Conservation (phyloP, 2,888 invertebrate species). For the Sisyra nigra region DNA sequence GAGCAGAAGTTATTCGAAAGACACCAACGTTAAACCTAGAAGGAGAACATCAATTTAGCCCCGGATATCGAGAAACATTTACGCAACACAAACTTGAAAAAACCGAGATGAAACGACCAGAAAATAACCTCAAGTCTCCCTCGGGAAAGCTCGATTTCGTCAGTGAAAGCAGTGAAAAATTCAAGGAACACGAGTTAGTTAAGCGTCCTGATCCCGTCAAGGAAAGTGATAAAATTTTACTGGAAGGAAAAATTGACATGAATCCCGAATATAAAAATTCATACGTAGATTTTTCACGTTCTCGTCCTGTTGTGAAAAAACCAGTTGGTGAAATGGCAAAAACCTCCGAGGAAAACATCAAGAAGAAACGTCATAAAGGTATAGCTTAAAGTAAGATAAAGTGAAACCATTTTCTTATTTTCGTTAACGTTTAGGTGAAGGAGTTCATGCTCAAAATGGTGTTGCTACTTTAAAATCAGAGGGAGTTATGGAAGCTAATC, state of each 20-base stretch:
- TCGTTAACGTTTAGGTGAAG: conserved; percentile 1
- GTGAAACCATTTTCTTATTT: not conserved
- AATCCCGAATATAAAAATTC: conserved; percentile 28
- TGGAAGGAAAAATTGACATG: conserved; percentile 25
- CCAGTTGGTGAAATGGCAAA: conserved; percentile 16
- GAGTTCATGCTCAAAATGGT: conserved; percentile 4
- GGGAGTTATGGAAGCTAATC: conserved; percentile 18
- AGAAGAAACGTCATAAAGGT: conserved; percentile 3
- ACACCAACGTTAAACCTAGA: conserved; percentile 22
- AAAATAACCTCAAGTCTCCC: conserved; percentile 18
- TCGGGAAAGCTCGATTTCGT: conserved; percentile 2
- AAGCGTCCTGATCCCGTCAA: conserved; percentile 20
- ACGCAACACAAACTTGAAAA: conserved; percentile 10
- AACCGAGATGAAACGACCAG: conserved; percentile 13
- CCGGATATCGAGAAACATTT: conserved; percentile 22
- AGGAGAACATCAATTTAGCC: conserved; percentile 20
- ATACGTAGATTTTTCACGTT: conserved; percentile 24
- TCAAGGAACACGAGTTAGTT: conserved; percentile 13
- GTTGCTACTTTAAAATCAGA: conserved; percentile 15
- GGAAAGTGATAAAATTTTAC: conserved; percentile 22
- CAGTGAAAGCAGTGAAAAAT: conserved; percentile 17
- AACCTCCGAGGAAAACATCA: not conserved
- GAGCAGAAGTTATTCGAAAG: conserved; percentile 10
- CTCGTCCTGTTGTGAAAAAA: conserved; percentile 25
- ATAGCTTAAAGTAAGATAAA: too few relatives aligned